Evolutionary conservation across 2,113 vertebrate species (phyloP).

Genomic region (Leucosticte australis): DNA sequence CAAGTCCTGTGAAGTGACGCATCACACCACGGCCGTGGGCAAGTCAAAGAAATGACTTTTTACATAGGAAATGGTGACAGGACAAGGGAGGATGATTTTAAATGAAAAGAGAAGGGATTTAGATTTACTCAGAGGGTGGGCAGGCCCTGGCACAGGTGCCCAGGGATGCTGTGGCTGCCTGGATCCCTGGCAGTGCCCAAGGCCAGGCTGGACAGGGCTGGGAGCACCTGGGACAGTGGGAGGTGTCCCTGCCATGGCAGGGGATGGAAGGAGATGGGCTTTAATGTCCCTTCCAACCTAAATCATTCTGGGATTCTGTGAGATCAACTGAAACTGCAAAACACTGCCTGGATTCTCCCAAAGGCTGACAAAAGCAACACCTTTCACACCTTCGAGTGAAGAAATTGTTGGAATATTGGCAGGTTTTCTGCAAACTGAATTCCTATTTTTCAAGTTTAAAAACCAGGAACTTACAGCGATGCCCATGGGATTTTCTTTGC

Average conservation of each 20-base stretch:
- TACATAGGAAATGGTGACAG: neutral
- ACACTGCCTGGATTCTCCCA: neutral
- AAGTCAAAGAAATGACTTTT: neutral
- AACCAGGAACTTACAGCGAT: neutral
- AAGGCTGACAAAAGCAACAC: neutral
- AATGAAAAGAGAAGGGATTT: neutral
- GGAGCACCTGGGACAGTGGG: neutral
- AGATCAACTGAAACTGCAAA: neutral
- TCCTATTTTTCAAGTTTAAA: neutral
- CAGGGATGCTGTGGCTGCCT: neutral
- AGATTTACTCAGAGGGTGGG: neutral
- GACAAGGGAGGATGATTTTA: neutral
- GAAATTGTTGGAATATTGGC: neutral
- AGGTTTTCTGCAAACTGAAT: neutral
- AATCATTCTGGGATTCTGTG: neutral
- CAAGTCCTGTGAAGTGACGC: neutral
- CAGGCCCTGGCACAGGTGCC: neutral
- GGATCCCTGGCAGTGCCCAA: neutral
- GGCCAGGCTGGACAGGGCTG: neutral
- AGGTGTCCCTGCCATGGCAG: neutral
- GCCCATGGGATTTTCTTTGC: neutral
- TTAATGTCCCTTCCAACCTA: neutral
- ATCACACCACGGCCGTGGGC: accelerated
- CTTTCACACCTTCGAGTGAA: neutral
- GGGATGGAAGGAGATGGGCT: neutral